Evolutionary conservation across 2,888 invertebrate species (phyloP), one percentile per base, ranked within the genome.

Genomic region (Antheraea assamensis): DNA sequence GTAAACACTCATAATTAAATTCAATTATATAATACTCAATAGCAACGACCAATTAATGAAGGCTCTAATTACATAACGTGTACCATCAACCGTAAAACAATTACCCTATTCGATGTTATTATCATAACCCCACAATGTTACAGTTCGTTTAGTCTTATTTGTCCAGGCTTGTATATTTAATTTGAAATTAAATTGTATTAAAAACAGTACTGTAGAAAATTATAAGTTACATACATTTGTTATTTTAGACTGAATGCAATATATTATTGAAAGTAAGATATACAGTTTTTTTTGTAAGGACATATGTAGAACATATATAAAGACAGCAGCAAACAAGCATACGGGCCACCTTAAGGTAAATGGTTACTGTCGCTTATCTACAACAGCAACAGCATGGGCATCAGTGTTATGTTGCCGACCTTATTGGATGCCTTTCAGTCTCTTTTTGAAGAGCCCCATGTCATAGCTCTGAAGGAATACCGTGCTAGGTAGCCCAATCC

Each of bases 11-110:
- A 21, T 64, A 64, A 64, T 64, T 30, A 68, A 68, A 68, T 35
- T 35, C 35, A 68, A 35, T 68, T 68, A 68, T 17, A 68, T 21
- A 31, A 68, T 68, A 68, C n/a, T 68, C 35, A 68, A 68, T n/a
- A 68, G 13, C 35, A 68, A 31, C 35, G 35, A 35, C 35, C 68
- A 68, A 68, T 68, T 68, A 68, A 68, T 68, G 5, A 68, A 35
- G 21, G 21, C 35, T 35, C 21, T 31, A 35, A 68, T 68, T 35
- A 35, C n/a, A 21, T 35, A 68, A 35, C 35, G 31, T 68, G 68
- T 68, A 68, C 19, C 31, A n/a, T n/a, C 68, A 68, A 68, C 68
- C 35, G 35, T 68, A 68, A 68, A 64, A 64, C 61, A 64, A 64
- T 64, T 64, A 64, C 4, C 61, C 61, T 64, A 64, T 64, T 27